Conservation (phyloP, 1,140 invertebrate species). For the Nomia melanderi region DNA sequence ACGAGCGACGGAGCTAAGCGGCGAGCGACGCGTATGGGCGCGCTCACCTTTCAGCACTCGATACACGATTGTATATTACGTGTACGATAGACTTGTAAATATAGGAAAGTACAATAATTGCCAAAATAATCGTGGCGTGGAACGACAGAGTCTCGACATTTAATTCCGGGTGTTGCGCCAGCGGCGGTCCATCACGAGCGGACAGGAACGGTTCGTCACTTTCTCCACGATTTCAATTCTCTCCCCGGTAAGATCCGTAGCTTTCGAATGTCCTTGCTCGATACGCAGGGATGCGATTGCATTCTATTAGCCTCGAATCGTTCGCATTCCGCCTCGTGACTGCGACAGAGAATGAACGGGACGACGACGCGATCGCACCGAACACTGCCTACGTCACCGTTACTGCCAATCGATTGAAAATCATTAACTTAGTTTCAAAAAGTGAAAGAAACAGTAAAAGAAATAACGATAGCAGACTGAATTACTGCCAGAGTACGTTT, state of each 20-base stretch:
- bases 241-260: no score
- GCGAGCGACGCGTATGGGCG: not conserved
- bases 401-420: conserved; percentile 31
- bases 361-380: not conserved
- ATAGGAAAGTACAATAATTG: conserved; percentile 69
- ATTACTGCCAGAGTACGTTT: conserved; percentile 20
- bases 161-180: conserved; percentile 39
- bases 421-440: not conserved
- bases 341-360: not conserved
- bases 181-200: not conserved
- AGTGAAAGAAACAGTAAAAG: no score
- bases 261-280: no score
- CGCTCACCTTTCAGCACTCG: conserved; percentile 33
- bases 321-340: not conserved
- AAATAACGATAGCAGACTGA: not conserved
- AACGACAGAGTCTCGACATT: conserved; percentile 49
- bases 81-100: conserved; percentile 61
- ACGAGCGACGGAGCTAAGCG: not conserved
- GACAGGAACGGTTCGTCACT: conserved; percentile 27
- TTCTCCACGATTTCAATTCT: no score
- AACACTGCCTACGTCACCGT: conserved; percentile 24
- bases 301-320: not conserved
- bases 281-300: no score
- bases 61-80: conserved; percentile 32
- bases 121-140: conserved; percentile 58